phyloP scores from a whole-genome alignment of 2,797 vertebrate genomes.

The Melanotaenia parkinsoni region DNA sequence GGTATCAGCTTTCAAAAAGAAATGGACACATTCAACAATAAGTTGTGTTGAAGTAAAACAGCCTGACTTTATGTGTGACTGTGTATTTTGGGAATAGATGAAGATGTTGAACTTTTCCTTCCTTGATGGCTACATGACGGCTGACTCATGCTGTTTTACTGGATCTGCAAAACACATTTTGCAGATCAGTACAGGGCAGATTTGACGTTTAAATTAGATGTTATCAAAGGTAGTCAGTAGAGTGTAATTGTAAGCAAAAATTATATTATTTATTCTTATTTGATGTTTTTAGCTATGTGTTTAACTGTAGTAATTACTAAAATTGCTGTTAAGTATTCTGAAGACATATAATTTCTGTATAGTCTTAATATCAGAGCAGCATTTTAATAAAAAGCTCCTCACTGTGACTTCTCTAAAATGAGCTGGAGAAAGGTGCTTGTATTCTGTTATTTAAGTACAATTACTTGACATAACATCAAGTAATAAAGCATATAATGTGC shows the following conservation, averaged over 20 bases:
- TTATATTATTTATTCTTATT: background rate
- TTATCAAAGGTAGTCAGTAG: background rate
- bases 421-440: background rate
- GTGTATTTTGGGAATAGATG: slow-evolving; percentile 12
- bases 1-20: background rate
- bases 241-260: background rate
- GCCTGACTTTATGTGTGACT: slow-evolving; percentile 22
- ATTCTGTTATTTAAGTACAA: background rate
- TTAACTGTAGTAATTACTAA: background rate
- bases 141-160: slow-evolving; percentile 18
- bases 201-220: background rate
- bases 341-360: background rate
- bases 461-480: background rate
- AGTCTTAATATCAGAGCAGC: background rate
- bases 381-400: background rate
- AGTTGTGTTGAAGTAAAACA: slow-evolving; percentile 13
- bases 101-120: slow-evolving; percentile 17
- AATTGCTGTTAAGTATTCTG: background rate
- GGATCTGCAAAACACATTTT: slow-evolving; percentile 13
- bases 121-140: slow-evolving; percentile 15
- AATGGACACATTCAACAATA: background rate
- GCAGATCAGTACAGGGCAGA: background rate
- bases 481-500: background rate
- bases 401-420: background rate
- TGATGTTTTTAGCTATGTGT: background rate